A percentile compares a stretch with the other conserved stretches of the same genome.
Evolutionary conservation across 2,888 invertebrate genomes (phyloP).

Genomic region (Acleris laterana): DNA sequence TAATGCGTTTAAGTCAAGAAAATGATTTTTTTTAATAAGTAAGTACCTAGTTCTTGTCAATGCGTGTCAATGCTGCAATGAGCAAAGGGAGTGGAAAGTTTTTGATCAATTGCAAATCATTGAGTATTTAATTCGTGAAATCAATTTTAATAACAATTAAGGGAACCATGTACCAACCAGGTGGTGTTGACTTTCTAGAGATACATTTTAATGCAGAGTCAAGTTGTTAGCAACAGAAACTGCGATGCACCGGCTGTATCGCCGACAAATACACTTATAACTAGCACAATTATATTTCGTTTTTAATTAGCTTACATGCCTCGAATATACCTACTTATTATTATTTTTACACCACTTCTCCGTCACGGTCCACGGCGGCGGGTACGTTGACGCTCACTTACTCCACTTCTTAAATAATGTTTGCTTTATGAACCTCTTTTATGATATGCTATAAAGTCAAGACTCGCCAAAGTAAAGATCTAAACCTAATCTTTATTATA

Average conservation of each 20-base stretch:
- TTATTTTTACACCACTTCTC: slow-evolving; percentile 66
- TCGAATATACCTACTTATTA: slow-evolving; percentile 68
- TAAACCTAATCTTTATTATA: not conserved
- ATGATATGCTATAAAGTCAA: slow-evolving; percentile 36
- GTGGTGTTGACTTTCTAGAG: not conserved
- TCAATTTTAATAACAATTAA: no score
- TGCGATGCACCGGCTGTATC: slow-evolving; percentile 21
- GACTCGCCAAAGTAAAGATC: slow-evolving; percentile 16
- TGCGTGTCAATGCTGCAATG: no score
- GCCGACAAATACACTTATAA: slow-evolving; percentile 15
- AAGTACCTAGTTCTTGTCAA: no score
- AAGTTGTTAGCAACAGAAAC: slow-evolving; percentile 2
- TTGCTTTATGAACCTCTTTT: slow-evolving; percentile 49
- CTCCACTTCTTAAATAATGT: slow-evolving; percentile 46
- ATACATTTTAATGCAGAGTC: not conserved
- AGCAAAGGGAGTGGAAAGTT: no score
- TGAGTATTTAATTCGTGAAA: no score
- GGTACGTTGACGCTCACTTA: slow-evolving; percentile 62
- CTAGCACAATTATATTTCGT: slow-evolving; percentile 55
- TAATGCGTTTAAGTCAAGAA: no score
- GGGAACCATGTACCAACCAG: not conserved
- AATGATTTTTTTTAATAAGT: no score
- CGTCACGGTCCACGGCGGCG: slow-evolving; percentile 69
- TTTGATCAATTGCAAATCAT: no score
- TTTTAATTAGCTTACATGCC: slow-evolving; percentile 69